Base-by-base conservation (phyloP, 2,888 invertebrate genomes). In the Thelaira solivaga region DNA sequence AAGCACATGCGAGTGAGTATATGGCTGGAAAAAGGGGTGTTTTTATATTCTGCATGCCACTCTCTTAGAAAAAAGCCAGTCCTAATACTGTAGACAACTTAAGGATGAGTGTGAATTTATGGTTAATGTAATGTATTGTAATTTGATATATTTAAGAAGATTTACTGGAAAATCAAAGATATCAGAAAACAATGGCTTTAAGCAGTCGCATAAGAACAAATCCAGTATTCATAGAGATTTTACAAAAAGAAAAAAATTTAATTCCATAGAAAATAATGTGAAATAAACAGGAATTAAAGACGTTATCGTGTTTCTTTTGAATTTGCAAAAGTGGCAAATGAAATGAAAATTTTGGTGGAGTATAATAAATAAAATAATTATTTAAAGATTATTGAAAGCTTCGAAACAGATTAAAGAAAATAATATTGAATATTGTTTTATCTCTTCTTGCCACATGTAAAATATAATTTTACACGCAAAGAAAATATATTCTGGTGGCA, bases 91-190 rank as follows among this genome's bases (percentile, higher is more conserved):
- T 13, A 29, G 29, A 2, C 20, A 45, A 26, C 36, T 39, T 36
- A 4, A 51, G 53, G n/a, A 61, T 65, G 41, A 49, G 49, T 73
- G 73, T 59, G 65, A 59, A 67, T 59, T 75, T 75, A 67, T 68
- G 74, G 74, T 75, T 75, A 68, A 75, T 75, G 57, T 57, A 29
- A 49, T 65, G 61, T 39, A 73, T 64, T 41, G 77, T 73, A 73
- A 78, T 69, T 69, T 73, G 64, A 78, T 78, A 73, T 69, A 57
- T 73, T 59, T 73, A 78, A 78, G 77, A 39, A 47, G 73, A 73
- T 78, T 78, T 77, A 31, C 55, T 34, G 7, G 55, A 57, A 7
- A 41, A 16, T 26, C 4, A 71, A 24, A 26, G 20, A 64, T 39
- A 72, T 5, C 26, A 18, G 31, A n/a, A 39, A 59, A 69, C 47